These are phyloP conservation scores for Sarcoramphus papa DNA, from an alignment of 2,797 vertebrate species.

Conservation along the genomic window DNA sequence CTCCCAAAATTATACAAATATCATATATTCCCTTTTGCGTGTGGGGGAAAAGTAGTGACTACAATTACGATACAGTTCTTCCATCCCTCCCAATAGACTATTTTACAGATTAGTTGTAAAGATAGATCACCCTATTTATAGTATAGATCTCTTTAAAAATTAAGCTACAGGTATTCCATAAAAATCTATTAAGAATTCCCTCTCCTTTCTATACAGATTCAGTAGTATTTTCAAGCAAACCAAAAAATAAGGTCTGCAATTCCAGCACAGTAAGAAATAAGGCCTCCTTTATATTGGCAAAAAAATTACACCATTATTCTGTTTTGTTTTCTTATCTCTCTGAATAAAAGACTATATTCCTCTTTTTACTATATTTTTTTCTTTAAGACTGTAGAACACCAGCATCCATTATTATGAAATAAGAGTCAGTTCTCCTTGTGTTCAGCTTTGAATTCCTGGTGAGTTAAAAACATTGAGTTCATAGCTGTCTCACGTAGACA, in stretches of 20 bases:
- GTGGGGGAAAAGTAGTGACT: constrained; percentile 66
- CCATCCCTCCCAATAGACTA: constrained; percentile 67
- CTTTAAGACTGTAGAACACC: constrained; percentile 66
- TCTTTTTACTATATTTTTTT: constrained; percentile 35
- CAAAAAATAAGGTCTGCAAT: constrained; percentile 74
- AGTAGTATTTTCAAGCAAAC: constrained; percentile 93
- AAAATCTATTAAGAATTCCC: constrained; percentile 77
- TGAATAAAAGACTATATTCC: constrained; percentile 78
- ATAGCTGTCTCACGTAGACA: constrained; percentile 78
- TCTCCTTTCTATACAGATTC: constrained; percentile 88
- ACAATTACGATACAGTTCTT: constrained; percentile 62
- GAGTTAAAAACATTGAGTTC: constrained; percentile 13
- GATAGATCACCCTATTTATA: constrained; percentile 80
- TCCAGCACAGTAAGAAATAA: constrained; percentile 93
- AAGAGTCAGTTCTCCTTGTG: constrained; percentile 58
- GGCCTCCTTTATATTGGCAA: constrained; percentile 92
- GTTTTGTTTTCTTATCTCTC: constrained; percentile 72
- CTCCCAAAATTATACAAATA: constrained; percentile 74
- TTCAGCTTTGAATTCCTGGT: constrained; percentile 35
- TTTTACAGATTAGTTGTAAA: constrained; percentile 79
- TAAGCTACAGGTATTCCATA: constrained; percentile 78
- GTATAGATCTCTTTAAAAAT: constrained; percentile 81
- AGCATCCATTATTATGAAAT: constrained; percentile 63
- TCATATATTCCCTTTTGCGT: constrained; percentile 70
- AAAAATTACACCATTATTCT: constrained; percentile 76